These are phyloP conservation scores for Apoderus coryli DNA, from an alignment of 2,888 invertebrate genomes.

Conservation along the genomic window DNA sequence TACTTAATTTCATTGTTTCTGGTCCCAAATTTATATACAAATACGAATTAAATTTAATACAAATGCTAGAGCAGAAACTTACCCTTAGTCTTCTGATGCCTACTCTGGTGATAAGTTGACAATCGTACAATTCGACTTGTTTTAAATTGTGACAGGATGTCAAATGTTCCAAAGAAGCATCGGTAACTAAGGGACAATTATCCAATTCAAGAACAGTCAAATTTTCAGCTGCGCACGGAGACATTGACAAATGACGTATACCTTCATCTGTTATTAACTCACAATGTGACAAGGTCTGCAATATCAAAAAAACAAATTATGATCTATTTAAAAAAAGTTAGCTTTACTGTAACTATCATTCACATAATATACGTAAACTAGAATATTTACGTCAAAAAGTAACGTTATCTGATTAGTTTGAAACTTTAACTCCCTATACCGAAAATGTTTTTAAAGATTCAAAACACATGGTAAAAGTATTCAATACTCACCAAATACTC, in stretches of 20 bases:
- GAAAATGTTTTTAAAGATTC: too few species aligned
- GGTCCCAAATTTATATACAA: too few species aligned
- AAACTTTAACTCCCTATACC: too few species aligned
- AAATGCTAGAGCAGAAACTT: too few species aligned
- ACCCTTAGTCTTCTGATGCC: slow-evolving; percentile 94
- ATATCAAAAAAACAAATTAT: too few species aligned
- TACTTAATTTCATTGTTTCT: too few species aligned
- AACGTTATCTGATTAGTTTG: too few species aligned
- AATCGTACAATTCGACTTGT: slow-evolving; percentile 96
- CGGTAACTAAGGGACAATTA: slow-evolving; percentile 97
- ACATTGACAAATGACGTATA: slow-evolving; percentile 83
- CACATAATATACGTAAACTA: too few species aligned
- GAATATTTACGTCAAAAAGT: too few species aligned
- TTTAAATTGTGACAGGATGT: slow-evolving; percentile 89
- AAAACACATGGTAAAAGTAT: too few species aligned
- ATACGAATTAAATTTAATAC: not conserved
- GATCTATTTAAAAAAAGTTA: too few species aligned
- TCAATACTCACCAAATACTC: slow-evolving; percentile 70
- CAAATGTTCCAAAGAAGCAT: slow-evolving; percentile 89
- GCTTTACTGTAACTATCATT: too few species aligned
- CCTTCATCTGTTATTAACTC: slow-evolving; percentile 98
- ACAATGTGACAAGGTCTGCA: slow-evolving; percentile 93
- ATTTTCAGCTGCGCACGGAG: slow-evolving; percentile 88
- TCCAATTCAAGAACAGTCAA: slow-evolving; percentile 91
- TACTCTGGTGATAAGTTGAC: slow-evolving; percentile 93